Conservation (phyloP, 2,888 invertebrate species). For the Aquatica leii region DNA sequence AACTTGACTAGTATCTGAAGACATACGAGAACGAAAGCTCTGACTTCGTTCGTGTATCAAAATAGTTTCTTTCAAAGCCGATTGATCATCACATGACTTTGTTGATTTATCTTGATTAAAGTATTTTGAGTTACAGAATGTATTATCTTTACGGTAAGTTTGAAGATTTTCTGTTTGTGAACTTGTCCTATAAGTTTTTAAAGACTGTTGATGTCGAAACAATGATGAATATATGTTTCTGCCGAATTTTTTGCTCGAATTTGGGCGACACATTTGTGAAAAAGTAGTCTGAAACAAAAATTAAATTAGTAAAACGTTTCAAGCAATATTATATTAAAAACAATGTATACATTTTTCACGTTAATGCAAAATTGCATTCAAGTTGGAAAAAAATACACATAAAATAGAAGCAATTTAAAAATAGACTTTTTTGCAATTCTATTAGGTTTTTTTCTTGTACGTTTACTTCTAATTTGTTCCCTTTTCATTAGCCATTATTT, state of each 20-base stretch:
- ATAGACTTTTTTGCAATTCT: too few species aligned
- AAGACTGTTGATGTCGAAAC: constrained; percentile 43
- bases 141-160: neutral
- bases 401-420: too few species aligned
- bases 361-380: too few species aligned
- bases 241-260: constrained; percentile 41
- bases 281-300: constrained; percentile 59
- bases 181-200: constrained; percentile 35
- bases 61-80: constrained; percentile 15
- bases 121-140: neutral
- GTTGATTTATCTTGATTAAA: neutral
- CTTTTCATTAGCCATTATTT: too few species aligned
- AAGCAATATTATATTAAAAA: too few species aligned
- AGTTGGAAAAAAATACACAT: too few species aligned
- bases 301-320: too few species aligned
- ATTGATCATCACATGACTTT: neutral
- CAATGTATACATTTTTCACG: too few species aligned
- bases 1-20: constrained; percentile 53
- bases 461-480: too few species aligned
- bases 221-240: constrained; percentile 39
- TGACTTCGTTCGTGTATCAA: constrained; percentile 9
- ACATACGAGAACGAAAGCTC: constrained; percentile 45
- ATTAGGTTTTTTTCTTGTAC: too few species aligned
- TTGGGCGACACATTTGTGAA: constrained; percentile 57
- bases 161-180: constrained; percentile 22